phyloP scores from a whole-genome alignment of 2,888 invertebrate species.

The Heteropelma amictum region DNA sequence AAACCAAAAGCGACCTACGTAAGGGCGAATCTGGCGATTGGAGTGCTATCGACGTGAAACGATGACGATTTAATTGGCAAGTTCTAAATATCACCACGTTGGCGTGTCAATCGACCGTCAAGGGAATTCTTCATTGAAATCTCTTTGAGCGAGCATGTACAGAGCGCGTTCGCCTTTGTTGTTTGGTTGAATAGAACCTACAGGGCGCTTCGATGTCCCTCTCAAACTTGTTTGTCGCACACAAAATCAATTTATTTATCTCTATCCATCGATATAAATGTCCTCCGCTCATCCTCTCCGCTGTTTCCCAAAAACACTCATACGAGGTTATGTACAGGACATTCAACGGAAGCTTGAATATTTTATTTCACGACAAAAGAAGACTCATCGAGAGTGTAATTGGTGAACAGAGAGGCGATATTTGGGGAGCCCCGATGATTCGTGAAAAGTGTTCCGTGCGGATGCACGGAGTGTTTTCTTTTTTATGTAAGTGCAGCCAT shows the following conservation, averaged over 20 bases:
- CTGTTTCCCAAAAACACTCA: too few relatives aligned
- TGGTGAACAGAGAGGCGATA: too few relatives aligned
- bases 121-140: slow-evolving; percentile 8
- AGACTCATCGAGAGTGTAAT: too few relatives aligned
- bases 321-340: too few relatives aligned
- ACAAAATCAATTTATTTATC: too few relatives aligned
- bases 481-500: too few relatives aligned
- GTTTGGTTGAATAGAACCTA: slow-evolving; percentile 1
- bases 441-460: too few relatives aligned
- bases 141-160: not conserved
- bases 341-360: too few relatives aligned
- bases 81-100: slow-evolving; percentile 73
- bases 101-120: slow-evolving; percentile 40
- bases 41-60: slow-evolving; percentile 1
- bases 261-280: not conserved
- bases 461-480: too few relatives aligned
- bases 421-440: too few relatives aligned
- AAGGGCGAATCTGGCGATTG: not conserved
- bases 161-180: not conserved
- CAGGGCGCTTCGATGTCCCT: slow-evolving; percentile 11
- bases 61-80: slow-evolving; percentile 73
- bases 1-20: not conserved
- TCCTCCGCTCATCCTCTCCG: not conserved
- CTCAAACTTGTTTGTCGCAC: not conserved
- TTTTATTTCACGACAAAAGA: too few relatives aligned